Evolutionary conservation across 2,113 vertebrate genomes (phyloP), one percentile per base, ranked within the genome.

Genomic region (Pongo abelii): DNA sequence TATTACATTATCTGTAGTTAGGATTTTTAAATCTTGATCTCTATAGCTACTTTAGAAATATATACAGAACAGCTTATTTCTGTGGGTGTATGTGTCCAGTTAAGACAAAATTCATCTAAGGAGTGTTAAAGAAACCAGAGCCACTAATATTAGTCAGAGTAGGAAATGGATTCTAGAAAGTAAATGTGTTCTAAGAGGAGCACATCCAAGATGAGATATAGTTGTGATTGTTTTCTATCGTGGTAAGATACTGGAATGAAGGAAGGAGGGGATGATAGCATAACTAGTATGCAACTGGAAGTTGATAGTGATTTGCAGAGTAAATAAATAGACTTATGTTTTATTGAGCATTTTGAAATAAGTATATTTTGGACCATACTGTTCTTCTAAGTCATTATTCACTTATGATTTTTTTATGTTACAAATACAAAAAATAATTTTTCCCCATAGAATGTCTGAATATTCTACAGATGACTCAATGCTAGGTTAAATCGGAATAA

Each of bases 101-200:
- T 92, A 84, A 96, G 27, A 74, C 4, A 94, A 89, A 86, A 75
- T 79, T 80, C 14, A 50, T 23, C 67, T 92, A 83, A 93, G 10
- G 35, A 78, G 46, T 55, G 46, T 46, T 59, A 3, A 59, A 22
- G 9, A 88, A 97, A 52, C 27, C 14, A 92, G 17, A 84, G 32
- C 25, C 16, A 85, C 14, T 90, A 83, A 55, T 11, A 48, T 79
- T 55, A 88, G 48, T 5, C 8, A 43, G 27, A 97, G 10, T 25
- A 92, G 14, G 30, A 25, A 86, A 83, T 48, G 40, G 10, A 61
- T 91, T 87, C 23, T 89, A 88, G 40, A 79, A 89, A 43, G 22
- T 91, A 46, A 94, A 59, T 84, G 3, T 89, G 8, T 52, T 92
- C 27, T 48, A n/a, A 91, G 27, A 77, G 9, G 59, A 89, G 32